A percentile compares a stretch with the other conserved stretches of the same genome.
Conservation (phyloP, 2,113 vertebrate genomes). For the Zingel zingel region DNA sequence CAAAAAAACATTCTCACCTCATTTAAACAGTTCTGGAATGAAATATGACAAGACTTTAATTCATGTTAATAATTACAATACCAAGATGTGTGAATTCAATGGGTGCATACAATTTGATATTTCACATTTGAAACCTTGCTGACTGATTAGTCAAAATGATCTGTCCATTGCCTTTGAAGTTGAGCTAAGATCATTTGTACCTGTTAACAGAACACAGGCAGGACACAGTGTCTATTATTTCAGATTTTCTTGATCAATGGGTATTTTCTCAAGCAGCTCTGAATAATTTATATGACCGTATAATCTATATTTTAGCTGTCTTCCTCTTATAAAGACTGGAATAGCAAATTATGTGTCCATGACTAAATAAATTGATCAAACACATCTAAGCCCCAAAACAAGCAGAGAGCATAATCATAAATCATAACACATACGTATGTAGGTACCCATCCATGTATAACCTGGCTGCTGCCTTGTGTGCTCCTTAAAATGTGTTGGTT, state of each 20-base stretch:
- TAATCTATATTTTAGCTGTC: constrained; percentile 23
- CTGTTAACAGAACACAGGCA: constrained; percentile 35
- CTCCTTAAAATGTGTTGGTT: constrained; percentile 41
- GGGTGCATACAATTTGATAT: constrained; percentile 22
- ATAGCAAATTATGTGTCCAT: constrained; percentile 38
- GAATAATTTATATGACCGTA: constrained; percentile 44
- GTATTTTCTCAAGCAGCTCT: constrained; percentile 32
- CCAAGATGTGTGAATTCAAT: constrained; percentile 12
- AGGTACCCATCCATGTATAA: constrained; percentile 2
- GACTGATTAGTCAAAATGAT: constrained; percentile 32
- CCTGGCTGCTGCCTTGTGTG: constrained; percentile 35
- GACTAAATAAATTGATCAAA: constrained; percentile 48
- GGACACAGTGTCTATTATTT: constrained; percentile 25
- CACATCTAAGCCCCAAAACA: constrained; percentile 39
- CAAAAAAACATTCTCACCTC: constrained; percentile 23
- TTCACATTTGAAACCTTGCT: constrained; percentile 14
- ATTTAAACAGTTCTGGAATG: constrained; percentile 30
- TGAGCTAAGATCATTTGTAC: constrained; percentile 43
- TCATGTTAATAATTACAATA: constrained; percentile 28
- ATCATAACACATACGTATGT: constrained; percentile 21
- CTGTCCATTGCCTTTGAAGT: constrained; percentile 17
- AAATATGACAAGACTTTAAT: constrained; percentile 34
- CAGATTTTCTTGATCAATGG: constrained; percentile 46
- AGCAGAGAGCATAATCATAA: constrained; percentile 17
- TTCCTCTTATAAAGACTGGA: constrained; percentile 34